Base-by-base conservation (phyloP, 2,888 invertebrate species). In the Eupithecia tripunctaria region DNA sequence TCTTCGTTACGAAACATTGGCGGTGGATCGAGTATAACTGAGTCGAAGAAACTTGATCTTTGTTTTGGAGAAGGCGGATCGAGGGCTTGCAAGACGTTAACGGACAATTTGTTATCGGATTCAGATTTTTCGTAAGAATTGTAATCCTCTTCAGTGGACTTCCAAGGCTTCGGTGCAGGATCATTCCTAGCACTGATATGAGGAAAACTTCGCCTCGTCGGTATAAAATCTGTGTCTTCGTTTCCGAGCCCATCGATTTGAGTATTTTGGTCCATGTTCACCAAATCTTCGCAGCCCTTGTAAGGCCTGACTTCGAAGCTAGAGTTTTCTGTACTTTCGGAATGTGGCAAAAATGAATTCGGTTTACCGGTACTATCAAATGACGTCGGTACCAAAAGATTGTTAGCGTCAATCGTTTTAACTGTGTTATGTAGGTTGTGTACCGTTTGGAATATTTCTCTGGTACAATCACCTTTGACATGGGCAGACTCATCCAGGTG, bases 241-340 rank as follows among this genome's bases (percentile, higher is more conserved):
- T 81, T 88, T 27, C 90, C 89, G 67, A 92, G 82, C 72, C 88
- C 90, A 78, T 91, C 90, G 60, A 96, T 94, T 85, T 94, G 94
- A 14, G 93, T 93, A 85, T 95, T 95, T 82, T 95, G 96, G 84
- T 96, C 95, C 83, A 96, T 94, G 86, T 96, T 95, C 15, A 95
- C 94, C 77, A 97, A 89, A 92, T 97, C 95, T 87, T 97, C 96
- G 84, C 96, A 96, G 14, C 96, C 96, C 89, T 95, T 95, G 79
- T 95, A 96, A 25, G 95, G 86, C 38, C 95, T 91, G 29, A 90
- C 93, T 80, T 95, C 95, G 80, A 95, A 95, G 80, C 95, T 95
- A 64, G 95, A 95, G 82, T 95, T 94, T 80, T 95, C 95, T 25
- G 95, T 95, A 78, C 94, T 95, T 86, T 96, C 95, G 76, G 96